Conservation (phyloP, 2,113 vertebrate genomes). For the Cottus gobio region DNA sequence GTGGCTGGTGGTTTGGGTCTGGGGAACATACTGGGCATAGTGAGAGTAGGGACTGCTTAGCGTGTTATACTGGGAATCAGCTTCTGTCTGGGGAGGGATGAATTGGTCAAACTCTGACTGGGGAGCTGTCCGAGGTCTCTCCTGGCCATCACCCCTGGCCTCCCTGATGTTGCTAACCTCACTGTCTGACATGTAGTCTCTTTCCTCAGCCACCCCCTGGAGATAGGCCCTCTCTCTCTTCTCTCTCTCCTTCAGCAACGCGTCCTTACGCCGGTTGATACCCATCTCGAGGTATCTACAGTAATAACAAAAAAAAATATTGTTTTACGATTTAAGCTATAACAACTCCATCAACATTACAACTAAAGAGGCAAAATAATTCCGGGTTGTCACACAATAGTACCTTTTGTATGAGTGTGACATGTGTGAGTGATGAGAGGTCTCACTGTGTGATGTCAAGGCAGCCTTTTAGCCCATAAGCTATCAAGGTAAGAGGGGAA, state of each 20-base stretch:
- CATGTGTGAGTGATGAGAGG: constrained; percentile 75
- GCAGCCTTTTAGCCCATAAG: constrained; percentile 80
- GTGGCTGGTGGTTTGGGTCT: constrained; percentile 92
- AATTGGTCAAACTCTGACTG: constrained; percentile 96
- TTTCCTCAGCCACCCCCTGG: constrained; percentile 97
- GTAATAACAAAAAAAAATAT: constrained; percentile 2
- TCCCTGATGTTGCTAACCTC: constrained; percentile 95
- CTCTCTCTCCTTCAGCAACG: constrained; percentile 96
- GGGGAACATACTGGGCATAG: constrained; percentile 91
- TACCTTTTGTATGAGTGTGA: constrained; percentile 71
- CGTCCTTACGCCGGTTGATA: constrained; percentile 98
- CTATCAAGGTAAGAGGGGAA: constrained; percentile 73
- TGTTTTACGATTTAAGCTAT: constrained; percentile 4
- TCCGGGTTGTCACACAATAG: constrained; percentile 73
- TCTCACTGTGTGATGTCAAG: constrained; percentile 78
- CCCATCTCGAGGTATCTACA: constrained; percentile 96
- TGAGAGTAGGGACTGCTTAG: constrained; percentile 93
- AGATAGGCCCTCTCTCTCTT: constrained; percentile 97
- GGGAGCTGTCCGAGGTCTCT: constrained; percentile 94
- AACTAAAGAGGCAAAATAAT: constrained; percentile 36
- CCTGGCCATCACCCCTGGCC: constrained; percentile 87
- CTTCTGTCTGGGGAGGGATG: constrained; percentile 94
- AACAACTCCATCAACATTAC: constrained; percentile 4
- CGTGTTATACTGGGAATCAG: constrained; percentile 92
- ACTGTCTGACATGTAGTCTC: constrained; percentile 99